Evolutionary conservation across 2,113 vertebrate species (phyloP).

Genomic region (Eurypyga helias): DNA sequence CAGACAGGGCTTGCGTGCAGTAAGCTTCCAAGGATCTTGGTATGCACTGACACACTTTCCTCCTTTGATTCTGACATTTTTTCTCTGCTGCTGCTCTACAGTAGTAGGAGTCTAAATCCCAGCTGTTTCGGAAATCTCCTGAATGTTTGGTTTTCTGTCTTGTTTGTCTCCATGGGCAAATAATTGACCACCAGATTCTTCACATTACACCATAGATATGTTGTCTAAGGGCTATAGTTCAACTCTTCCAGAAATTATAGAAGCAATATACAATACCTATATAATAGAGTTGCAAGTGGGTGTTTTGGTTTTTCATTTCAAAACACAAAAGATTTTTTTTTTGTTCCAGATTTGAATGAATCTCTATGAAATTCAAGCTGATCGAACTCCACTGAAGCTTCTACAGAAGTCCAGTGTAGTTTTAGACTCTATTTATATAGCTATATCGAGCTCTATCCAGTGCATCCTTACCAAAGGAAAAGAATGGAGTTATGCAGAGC

Average conservation of each 20-base stretch:
- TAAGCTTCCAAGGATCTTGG: neutral
- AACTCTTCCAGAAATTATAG: neutral
- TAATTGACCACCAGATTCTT: neutral
- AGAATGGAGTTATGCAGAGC: neutral
- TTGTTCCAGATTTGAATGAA: neutral
- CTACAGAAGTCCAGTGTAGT: neutral
- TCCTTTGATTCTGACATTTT: neutral
- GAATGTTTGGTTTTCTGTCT: neutral
- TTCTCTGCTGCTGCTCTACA: neutral
- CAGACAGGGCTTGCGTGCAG: neutral
- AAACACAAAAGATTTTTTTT: neutral
- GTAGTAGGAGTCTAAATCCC: neutral
- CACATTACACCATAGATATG: neutral
- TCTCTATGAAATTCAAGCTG: neutral
- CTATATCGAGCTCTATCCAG: neutral
- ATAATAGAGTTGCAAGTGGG: neutral
- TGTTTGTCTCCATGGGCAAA: neutral
- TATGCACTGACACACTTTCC: neutral
- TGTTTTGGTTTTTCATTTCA: neutral
- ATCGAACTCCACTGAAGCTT: neutral
- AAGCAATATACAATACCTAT: neutral
- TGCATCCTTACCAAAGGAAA: neutral
- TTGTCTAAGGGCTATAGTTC: neutral
- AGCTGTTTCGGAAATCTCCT: neutral
- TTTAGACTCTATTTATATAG: neutral